These are phyloP conservation scores for Odontophorus gujanensis DNA, from an alignment of 2,113 vertebrate genomes.

Conservation along the genomic window DNA sequence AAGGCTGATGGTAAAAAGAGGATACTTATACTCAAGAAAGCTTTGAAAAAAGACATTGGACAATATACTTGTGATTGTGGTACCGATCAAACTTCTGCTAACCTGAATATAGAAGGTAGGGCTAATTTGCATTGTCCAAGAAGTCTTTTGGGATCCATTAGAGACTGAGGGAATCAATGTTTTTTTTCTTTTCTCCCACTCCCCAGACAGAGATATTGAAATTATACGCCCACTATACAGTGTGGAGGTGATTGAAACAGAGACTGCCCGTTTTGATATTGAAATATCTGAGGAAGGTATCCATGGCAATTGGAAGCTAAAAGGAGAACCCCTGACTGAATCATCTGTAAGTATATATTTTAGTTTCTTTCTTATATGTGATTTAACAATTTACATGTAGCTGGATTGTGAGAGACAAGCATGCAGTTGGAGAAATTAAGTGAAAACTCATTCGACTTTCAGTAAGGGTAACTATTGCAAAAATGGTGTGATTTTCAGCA, in stretches of 20 bases:
- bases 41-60: slow-evolving; percentile 86
- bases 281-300: slow-evolving; percentile 95
- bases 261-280: slow-evolving; percentile 93
- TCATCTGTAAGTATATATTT: slow-evolving; percentile 86
- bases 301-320: slow-evolving; percentile 93
- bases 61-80: slow-evolving; percentile 93
- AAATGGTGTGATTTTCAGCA: background rate
- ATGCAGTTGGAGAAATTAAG: background rate
- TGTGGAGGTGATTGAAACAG: slow-evolving; percentile 95
- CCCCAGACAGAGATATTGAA: slow-evolving; percentile 94
- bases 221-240: slow-evolving; percentile 91
- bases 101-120: slow-evolving; percentile 93
- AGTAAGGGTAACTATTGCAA: background rate
- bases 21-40: slow-evolving; percentile 88
- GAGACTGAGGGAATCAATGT: background rate
- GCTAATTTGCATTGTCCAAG: background rate
- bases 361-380: background rate
- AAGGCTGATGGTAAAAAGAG: slow-evolving; percentile 91
- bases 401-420: slow-evolving; percentile 4
- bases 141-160: background rate
- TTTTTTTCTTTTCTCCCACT: background rate
- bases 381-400: background rate
- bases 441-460: background rate
- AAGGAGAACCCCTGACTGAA: slow-evolving; percentile 88
- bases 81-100: slow-evolving; percentile 91